A percentile compares a stretch with the other conserved stretches of the same genome.
Conservation (phyloP, 2,113 vertebrate species). For the Pristiophorus japonicus region DNA sequence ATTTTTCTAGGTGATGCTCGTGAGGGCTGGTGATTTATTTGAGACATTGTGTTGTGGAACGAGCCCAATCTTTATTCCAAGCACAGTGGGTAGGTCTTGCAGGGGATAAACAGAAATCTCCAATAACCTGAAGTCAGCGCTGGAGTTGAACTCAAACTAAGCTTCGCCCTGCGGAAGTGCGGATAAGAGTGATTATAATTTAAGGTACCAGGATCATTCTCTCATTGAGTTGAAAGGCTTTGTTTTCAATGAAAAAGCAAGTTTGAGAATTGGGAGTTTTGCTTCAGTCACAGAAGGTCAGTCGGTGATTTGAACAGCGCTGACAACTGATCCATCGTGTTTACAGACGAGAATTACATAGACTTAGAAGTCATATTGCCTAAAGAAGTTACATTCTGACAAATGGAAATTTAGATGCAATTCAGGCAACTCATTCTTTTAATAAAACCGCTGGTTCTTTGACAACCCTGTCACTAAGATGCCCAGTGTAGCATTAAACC, state of each 20-base stretch:
- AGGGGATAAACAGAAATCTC: neutral
- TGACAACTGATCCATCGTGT: neutral
- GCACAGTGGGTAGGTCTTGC: neutral
- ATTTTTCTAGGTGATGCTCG: neutral
- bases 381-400: neutral
- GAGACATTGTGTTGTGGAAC: neutral
- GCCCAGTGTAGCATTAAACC: neutral
- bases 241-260: slow-evolving; percentile 15
- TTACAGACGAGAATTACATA: neutral
- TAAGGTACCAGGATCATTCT: neutral
- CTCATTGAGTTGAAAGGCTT: neutral
- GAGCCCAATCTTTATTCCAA: neutral
- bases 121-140: neutral
- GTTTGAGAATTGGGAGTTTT: neutral
- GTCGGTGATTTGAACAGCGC: slow-evolving; percentile 2
- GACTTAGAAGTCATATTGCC: slow-evolving; percentile 14
- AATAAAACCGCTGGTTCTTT: neutral
- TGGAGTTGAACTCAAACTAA: neutral
- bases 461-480: neutral
- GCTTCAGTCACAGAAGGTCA: slow-evolving; percentile 1
- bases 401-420: neutral
- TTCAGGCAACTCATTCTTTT: neutral
- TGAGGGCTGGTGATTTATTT: neutral
- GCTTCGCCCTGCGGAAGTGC: neutral
- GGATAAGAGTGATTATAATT: slow-evolving; percentile 11